Base-by-base conservation (phyloP, 2,113 vertebrate species). In the Merops nubicus region DNA sequence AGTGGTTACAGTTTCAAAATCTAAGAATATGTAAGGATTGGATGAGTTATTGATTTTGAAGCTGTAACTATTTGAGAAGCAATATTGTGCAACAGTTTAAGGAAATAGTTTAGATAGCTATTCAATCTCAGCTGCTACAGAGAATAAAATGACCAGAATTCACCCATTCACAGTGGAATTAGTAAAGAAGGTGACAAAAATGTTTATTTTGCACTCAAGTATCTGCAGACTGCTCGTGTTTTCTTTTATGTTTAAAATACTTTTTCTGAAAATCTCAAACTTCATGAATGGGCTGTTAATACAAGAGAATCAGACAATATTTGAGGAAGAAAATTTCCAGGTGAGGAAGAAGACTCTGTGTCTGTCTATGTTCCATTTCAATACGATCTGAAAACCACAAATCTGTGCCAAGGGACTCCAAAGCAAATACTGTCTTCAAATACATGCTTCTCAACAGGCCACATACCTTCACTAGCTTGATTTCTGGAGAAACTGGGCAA, bases 341-440 rank as follows among this genome's bases (percentile, higher is more conserved):
- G 7, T 3, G 0, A 60, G 5, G 7, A 77, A 29, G 42, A 59
- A 13, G 4, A 75, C 57, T 28, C 9, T 77, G 9, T 29, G 12
- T 45, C 20, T 83, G 6, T 38, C 12, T 63, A 8, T 9, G 4
- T 19, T 29, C 9, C 59, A 25, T 38, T 70, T 26, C 77, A 38
- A 54, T 14, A 47, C 15, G 1, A 47, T 29, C 19, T 82, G 36
- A 75, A 92, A 82, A 21, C 3, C 19, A 40, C 2, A 4, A 34
- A 8, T 33, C 9, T n/a, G 5, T 36, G 6, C 1, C 33, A 69
- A 47, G 5, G 5, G n/a, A 1, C 5, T 50, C 28, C 21, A 62
- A 33, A 36, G 4, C 10, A 74, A 78, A 54, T 26, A 22, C 0
- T 18, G 0, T 16, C 6, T 69, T 70, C 40, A 50, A 70, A 67